Evolutionary conservation across 2,797 vertebrate genomes (phyloP), one percentile per base, ranked within the genome.

Genomic region (Myotis vivesi): DNA sequence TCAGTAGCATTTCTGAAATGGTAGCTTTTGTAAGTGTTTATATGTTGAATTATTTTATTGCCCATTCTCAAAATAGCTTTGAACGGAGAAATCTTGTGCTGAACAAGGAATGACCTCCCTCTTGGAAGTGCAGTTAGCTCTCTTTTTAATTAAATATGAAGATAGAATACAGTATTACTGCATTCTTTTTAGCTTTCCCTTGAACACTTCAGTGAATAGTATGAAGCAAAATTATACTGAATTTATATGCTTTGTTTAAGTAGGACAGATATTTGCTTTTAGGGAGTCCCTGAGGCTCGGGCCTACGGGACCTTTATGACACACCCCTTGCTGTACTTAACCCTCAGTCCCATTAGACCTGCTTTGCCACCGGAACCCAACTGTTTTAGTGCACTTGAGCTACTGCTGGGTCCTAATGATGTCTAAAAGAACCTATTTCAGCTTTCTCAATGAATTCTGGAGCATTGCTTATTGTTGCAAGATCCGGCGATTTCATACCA

Each of bases 311-410:
- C 64, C 64, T 59, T 86, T 10, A 89, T 96, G 87, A 96, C 80
- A 64, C 49, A 95, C 25, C 87, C 86, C 91, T 97, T 97, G 95
- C 93, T 96, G 91, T 94, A 92, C 91, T 97, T 97, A 96, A 96
- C 95, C 49, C 51, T 0, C 85, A 80, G 83, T 95, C 96, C 64
- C 95, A 77, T 16, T 17, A 69, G 87, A 76, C 59, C 94, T 96
- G 87, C 81, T 82, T 86, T n/a, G n/a, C 89, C 87, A 89, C 77
- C 83, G 92, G 95, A 96, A 95, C 76, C 96, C 97, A 96, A 79
- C 96, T 97, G 96, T 95, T 97, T 41, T 0, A 92, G 92, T 96
- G 95, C 94, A 87, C 91, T 92, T 96, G 87, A 79, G 76, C 72
- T 94, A 89, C 93, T 97, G 66, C 96, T 94, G 88, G 22, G 16